These are phyloP conservation scores for Himalopsyche kuldschensis DNA, from an alignment of 2,888 invertebrate genomes.

Conservation along the genomic window DNA sequence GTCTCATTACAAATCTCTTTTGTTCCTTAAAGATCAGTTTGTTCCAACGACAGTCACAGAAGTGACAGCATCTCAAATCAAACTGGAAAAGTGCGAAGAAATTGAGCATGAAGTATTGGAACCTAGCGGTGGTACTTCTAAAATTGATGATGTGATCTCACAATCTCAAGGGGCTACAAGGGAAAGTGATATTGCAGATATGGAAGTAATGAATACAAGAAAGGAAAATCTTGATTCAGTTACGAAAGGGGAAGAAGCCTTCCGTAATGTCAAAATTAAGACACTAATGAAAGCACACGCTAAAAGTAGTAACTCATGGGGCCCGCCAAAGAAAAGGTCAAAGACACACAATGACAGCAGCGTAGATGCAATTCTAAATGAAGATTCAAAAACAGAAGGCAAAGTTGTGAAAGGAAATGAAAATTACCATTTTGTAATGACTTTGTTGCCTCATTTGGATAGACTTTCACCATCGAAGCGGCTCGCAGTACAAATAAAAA, in stretches of 20 bases:
- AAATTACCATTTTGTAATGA: constrained; percentile 28
- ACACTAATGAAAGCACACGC: constrained; percentile 15
- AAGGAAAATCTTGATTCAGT: neutral
- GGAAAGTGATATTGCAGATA: neutral
- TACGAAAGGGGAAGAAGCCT: neutral
- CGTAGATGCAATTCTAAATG: neutral
- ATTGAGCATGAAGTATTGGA: neutral
- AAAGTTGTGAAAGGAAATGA: constrained; percentile 15
- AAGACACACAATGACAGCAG: neutral
- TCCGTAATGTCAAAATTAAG: constrained; percentile 9
- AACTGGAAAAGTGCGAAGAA: constrained; percentile 7
- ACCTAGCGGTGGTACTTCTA: neutral
- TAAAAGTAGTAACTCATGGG: constrained; percentile 1
- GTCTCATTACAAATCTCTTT: constrained; percentile 19
- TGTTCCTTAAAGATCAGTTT: constrained; percentile 24
- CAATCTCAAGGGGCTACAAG: neutral
- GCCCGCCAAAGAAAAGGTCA: constrained; percentile 16
- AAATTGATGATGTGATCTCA: neutral
- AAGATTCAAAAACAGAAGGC: constrained; percentile 7
- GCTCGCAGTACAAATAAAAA: constrained; percentile 24
- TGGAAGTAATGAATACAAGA: neutral
- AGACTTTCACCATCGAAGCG: constrained; percentile 22
- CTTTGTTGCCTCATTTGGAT: constrained; percentile 20
- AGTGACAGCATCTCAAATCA: neutral
- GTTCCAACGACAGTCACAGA: neutral